Conservation (phyloP, 2,888 invertebrate species). For the Drosophila colorata region DNA sequence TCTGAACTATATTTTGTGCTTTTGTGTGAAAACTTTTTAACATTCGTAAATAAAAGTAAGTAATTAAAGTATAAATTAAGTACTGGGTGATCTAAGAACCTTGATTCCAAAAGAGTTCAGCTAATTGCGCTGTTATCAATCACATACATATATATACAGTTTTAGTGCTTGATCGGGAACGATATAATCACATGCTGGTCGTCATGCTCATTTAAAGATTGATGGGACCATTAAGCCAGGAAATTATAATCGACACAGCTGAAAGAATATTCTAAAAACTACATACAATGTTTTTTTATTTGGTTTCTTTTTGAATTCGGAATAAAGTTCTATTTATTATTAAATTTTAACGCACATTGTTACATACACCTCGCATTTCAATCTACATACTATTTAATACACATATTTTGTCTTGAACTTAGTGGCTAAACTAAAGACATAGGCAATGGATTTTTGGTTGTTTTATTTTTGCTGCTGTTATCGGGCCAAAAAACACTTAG, state of each 20-base stretch:
- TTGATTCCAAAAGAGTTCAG: background rate
- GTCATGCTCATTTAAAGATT: background rate
- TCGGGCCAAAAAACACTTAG: conserved; percentile 50
- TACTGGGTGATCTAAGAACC: background rate
- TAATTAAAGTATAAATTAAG: conserved; percentile 1
- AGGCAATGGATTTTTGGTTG: conserved; percentile 65
- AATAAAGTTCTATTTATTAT: conserved; percentile 76
- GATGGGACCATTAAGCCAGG: background rate
- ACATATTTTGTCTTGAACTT: conserved; percentile 77
- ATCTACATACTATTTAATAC: conserved; percentile 78
- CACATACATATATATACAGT: background rate
- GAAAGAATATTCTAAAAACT: background rate
- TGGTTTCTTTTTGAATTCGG: conserved; percentile 55
- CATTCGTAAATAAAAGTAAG: background rate
- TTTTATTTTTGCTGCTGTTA: conserved; percentile 32
- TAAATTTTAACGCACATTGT: conserved; percentile 74
- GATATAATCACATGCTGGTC: too few species aligned
- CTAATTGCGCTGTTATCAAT: background rate
- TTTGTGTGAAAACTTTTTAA: background rate
- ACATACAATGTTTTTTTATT: background rate
- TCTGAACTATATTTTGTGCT: conserved; percentile 1
- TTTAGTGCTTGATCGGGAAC: background rate
- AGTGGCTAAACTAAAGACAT: conserved; percentile 73
- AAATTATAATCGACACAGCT: background rate
- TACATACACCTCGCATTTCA: conserved; percentile 63